Evolutionary conservation across 2,888 invertebrate genomes (phyloP).

Genomic region (Polia nebulosa): DNA sequence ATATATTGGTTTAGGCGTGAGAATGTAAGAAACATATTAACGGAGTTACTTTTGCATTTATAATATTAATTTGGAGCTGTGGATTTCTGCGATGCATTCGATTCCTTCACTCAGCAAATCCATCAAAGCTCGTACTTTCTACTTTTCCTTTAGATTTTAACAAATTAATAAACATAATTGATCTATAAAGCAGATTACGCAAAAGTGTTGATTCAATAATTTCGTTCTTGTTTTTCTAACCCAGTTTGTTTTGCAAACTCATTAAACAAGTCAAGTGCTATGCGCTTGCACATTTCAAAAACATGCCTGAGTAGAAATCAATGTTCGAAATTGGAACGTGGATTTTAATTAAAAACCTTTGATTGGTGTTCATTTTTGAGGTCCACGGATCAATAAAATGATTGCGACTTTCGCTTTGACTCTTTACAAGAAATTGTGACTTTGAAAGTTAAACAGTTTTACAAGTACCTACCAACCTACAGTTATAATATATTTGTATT

Average conservation of each 20-base stretch:
- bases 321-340: constrained; percentile 55
- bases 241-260: constrained; percentile 75
- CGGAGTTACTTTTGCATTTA: not conserved
- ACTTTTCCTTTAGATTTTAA: not conserved
- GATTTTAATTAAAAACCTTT: constrained; percentile 40
- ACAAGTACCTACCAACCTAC: not conserved
- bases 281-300: constrained; percentile 58
- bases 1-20: too few species aligned
- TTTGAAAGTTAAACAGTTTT: not conserved
- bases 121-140: constrained; percentile 2
- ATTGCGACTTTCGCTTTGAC: constrained; percentile 25
- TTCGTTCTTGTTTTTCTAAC: constrained; percentile 76
- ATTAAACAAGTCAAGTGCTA: constrained; percentile 56
- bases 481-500: constrained; percentile 1
- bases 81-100: not conserved
- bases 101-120: constrained; percentile 4
- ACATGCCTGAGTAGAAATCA: constrained; percentile 58
- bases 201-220: constrained; percentile 65
- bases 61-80: not conserved
- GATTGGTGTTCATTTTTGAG: constrained; percentile 33
- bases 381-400: constrained; percentile 12
- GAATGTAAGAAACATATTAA: not conserved
- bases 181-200: constrained; percentile 47
- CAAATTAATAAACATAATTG: constrained; percentile 16
- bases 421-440: not conserved